phyloP scores from a whole-genome alignment of 2,113 vertebrate genomes.

The Phaethon lepturus region DNA sequence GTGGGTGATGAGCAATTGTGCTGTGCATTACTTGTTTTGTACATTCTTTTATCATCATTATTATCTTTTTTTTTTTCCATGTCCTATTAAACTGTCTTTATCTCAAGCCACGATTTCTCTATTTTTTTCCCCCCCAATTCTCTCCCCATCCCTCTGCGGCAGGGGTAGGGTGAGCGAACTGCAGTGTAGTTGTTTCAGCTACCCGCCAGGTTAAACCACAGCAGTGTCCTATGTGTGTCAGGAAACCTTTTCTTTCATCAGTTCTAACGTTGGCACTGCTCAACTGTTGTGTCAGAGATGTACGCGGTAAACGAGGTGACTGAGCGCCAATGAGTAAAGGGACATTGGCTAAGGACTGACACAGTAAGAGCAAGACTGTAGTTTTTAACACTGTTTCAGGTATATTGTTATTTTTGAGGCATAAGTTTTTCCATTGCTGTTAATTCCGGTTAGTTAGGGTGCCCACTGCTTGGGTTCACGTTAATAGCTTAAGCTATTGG shows the following conservation, averaged over 20 bases:
- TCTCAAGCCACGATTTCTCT: too few relatives aligned
- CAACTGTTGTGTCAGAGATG: fast-evolving
- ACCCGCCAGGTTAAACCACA: too few relatives aligned
- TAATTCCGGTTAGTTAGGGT: not conserved
- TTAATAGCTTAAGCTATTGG: not conserved
- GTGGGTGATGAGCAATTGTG: too few relatives aligned
- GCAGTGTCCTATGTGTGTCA: not conserved
- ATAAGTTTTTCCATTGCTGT: not conserved
- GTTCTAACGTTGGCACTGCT: not conserved
- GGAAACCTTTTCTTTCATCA: not conserved
- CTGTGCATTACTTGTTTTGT: too few relatives aligned
- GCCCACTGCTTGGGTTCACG: fast-evolving
- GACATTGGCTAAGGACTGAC: not conserved
- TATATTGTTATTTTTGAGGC: not conserved
- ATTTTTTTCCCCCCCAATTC: too few relatives aligned
- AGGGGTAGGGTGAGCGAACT: too few relatives aligned
- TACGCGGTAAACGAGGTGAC: not conserved
- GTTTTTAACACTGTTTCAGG: not conserved
- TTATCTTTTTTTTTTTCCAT: too few relatives aligned
- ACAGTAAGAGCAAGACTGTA: not conserved
- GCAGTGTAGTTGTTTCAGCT: too few relatives aligned
- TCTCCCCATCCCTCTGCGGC: too few relatives aligned
- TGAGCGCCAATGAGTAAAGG: not conserved
- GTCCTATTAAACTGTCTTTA: too few relatives aligned
- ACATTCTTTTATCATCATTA: too few relatives aligned